A percentile compares a stretch with the other conserved stretches of the same genome.
phyloP scores from a whole-genome alignment of 2,113 vertebrate genomes.

The Gavialis gangeticus region DNA sequence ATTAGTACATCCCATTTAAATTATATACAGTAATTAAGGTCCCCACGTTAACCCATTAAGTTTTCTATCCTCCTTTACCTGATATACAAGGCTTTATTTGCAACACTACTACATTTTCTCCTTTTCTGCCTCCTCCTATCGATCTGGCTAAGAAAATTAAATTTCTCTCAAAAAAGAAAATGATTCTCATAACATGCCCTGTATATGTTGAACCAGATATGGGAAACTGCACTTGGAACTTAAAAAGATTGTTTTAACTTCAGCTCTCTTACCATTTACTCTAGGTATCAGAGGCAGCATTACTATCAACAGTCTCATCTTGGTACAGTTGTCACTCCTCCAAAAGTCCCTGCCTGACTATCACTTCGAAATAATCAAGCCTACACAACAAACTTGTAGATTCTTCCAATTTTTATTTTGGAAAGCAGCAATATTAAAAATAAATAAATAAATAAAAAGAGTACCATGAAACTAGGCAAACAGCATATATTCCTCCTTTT shows the following conservation, averaged over 20 bases:
- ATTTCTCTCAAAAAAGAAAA: neutral
- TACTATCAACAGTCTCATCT: neutral
- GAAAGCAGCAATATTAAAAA: neutral
- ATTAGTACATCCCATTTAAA: neutral
- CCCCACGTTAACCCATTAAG: neutral
- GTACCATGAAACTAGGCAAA: neutral
- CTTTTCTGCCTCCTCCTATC: neutral
- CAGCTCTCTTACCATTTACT: neutral
- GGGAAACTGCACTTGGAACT: neutral
- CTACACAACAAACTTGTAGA: too few relatives aligned
- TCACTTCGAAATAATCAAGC: neutral
- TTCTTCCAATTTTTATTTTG: too few relatives aligned
- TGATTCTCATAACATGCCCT: neutral
- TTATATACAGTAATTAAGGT: neutral
- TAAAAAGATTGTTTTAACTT: neutral
- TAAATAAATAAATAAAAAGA: neutral
- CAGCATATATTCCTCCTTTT: neutral
- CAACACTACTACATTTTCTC: neutral
- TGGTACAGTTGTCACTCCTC: fast-evolving
- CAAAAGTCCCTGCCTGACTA: neutral
- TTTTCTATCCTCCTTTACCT: neutral
- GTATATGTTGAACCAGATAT: neutral
- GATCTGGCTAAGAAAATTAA: neutral
- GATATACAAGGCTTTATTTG: neutral
- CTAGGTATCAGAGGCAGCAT: neutral